These are phyloP conservation scores for Peromyscus aztecus DNA, from an alignment of 2,797 vertebrate genomes.

Conservation along the genomic window DNA sequence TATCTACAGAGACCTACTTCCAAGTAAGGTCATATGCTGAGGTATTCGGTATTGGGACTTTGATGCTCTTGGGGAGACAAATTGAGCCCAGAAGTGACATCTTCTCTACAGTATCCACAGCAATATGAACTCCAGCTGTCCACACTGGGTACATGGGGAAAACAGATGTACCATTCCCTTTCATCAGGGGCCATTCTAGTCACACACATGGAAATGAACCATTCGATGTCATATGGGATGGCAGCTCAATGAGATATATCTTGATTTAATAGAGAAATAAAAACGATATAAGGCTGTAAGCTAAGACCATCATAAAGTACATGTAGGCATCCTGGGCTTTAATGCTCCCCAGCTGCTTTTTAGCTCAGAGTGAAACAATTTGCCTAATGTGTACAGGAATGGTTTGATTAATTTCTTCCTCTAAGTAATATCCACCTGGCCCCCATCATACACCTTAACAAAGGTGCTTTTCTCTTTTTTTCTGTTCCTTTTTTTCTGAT, in stretches of 20 bases:
- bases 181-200: slow-evolving; percentile 62
- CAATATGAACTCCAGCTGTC: neutral
- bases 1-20: neutral
- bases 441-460: slow-evolving; percentile 67
- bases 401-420: slow-evolving; percentile 86
- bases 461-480: slow-evolving; percentile 73
- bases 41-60: neutral
- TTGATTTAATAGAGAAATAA: slow-evolving; percentile 89
- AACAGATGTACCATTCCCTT: slow-evolving; percentile 50
- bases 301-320: slow-evolving; percentile 87
- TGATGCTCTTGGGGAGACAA: neutral
- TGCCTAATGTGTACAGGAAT: slow-evolving; percentile 87
- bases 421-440: slow-evolving; percentile 87
- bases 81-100: neutral
- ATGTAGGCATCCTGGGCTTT: slow-evolving; percentile 87
- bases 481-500: neutral
- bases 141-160: accelerated
- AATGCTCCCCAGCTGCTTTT: slow-evolving; percentile 88
- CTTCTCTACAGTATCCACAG: neutral
- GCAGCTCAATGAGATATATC: slow-evolving; percentile 78
- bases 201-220: slow-evolving; percentile 7
- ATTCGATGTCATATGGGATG: neutral
- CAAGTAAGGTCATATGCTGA: neutral
- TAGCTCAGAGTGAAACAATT: slow-evolving; percentile 88
- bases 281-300: slow-evolving; percentile 86